A percentile compares a stretch with the other conserved stretches of the same genome.
Conservation (phyloP, 2,797 vertebrate species). For the Pampus argenteus region DNA sequence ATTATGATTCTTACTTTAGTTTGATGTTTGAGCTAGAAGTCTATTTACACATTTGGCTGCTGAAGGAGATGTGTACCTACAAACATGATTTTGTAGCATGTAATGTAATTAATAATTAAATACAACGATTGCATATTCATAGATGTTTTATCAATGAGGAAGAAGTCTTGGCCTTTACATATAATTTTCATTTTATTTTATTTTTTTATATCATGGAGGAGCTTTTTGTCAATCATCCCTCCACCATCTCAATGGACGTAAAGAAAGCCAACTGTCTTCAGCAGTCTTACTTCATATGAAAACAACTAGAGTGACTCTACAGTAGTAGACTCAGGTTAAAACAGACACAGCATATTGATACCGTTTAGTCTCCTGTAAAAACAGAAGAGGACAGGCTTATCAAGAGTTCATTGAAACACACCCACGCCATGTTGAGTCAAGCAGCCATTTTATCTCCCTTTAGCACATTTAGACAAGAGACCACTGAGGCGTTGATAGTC, state of each 20-base stretch:
- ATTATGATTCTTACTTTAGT: no score
- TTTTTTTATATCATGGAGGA: slow-evolving; percentile 18
- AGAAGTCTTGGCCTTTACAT: slow-evolving; percentile 45
- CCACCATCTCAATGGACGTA: background rate
- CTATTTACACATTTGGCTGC: no score
- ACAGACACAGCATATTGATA: background rate
- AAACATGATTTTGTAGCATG: no score
- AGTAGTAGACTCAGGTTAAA: background rate
- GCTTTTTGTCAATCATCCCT: slow-evolving; percentile 17
- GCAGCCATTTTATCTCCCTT: slow-evolving; percentile 71
- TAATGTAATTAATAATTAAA: no score
- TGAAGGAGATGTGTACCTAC: no score
- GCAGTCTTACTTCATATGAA: background rate
- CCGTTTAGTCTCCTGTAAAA: slow-evolving; percentile 9
- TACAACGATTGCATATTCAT: no score
- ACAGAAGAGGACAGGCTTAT: slow-evolving; percentile 27
- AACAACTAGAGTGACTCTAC: background rate
- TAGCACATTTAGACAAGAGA: slow-evolving; percentile 58
- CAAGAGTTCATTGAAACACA: slow-evolving; percentile 37
- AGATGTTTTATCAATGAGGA: no score
- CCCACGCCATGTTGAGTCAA: slow-evolving; percentile 45
- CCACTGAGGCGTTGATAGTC: slow-evolving; percentile 40
- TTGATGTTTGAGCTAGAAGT: no score
- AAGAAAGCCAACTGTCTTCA: background rate
- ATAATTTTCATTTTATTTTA: slow-evolving; percentile 59